Base-by-base conservation (phyloP, 2,797 vertebrate genomes). In the Chiloscyllium punctatum region DNA sequence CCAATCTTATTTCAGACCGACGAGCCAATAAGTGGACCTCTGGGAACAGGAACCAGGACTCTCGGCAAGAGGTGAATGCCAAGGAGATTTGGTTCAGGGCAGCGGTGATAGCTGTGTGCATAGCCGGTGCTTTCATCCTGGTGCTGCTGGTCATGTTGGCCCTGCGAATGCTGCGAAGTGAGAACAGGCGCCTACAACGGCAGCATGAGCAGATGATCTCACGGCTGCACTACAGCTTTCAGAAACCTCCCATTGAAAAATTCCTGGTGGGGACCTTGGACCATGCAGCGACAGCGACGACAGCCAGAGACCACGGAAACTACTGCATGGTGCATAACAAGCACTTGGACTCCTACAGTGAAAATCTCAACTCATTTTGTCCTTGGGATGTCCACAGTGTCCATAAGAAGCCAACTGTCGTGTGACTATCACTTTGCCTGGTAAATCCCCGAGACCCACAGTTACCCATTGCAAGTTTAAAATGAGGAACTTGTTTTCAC, bases 1-100 rank as follows among this genome's bases (percentile, higher is more conserved):
- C 77, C 4, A 13, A 94, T 95, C 42, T 21, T 13, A 42, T 77
- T 74, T 95, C 94, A 95, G 94, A 74, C 13, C 94, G 48, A 23
- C 37, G 51, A 53, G 71, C 94, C 94, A 95, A 95, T 71, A 95
- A 77, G 48, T 13, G 27, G 48, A 57, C 48, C 11, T n/a, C 94
- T 5, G 94, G 68, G 25, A 77, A 53, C 15, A 77, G 42, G 69
- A 94, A 74, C 42, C 71, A 33, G 71, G 94, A 42, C 30, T 15
- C 77, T 48, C 68, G 37, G 95, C 62, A 82, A 15, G 72, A 95
- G 42, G 66, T 71, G 91, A 94, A 69, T 30, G 30, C 42, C 15
- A 90, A 95, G 57, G 95, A 96, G 68, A 90, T 96, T 48, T 96
- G 95, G 95, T 82, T 96, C 69, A 30, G 95, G 9, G 95, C 95